phyloP scores from a whole-genome alignment of 2,113 vertebrate genomes.

The Ptilonorhynchus violaceus region DNA sequence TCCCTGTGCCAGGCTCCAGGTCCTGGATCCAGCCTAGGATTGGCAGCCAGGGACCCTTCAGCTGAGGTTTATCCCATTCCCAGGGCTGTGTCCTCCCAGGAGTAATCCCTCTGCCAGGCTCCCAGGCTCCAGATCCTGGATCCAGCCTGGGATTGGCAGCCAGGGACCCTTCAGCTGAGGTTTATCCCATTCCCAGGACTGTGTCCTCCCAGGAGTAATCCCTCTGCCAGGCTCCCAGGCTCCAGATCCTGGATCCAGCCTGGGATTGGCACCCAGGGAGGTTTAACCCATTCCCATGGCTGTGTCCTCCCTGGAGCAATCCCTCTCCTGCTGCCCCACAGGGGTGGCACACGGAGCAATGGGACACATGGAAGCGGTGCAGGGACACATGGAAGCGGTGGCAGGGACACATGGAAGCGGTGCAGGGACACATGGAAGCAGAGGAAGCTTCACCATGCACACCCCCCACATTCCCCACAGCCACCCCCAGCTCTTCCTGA shows the following conservation, averaged over 20 bases:
- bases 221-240: too few relatives aligned
- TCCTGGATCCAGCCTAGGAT: neutral
- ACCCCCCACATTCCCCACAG: neutral
- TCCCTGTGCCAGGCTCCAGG: neutral
- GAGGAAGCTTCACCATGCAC: neutral
- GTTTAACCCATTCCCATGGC: too few relatives aligned
- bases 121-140: neutral
- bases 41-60: accelerated
- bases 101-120: neutral
- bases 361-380: neutral
- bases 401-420: neutral
- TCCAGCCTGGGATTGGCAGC: neutral
- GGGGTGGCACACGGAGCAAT: neutral
- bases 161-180: neutral
- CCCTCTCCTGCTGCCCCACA: neutral
- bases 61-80: neutral
- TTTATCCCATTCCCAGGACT: too few relatives aligned
- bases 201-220: too few relatives aligned
- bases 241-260: too few relatives aligned
- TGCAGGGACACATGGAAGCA: neutral
- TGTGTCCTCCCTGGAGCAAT: too few relatives aligned
- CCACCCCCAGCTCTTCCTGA: slow-evolving; percentile 78
- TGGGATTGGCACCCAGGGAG: too few relatives aligned
- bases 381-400: neutral
- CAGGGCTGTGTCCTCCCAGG: neutral